These are phyloP conservation scores for Pachyrhynchus sulphureomaculatus DNA, from an alignment of 1,140 invertebrate species.

Conservation along the genomic window DNA sequence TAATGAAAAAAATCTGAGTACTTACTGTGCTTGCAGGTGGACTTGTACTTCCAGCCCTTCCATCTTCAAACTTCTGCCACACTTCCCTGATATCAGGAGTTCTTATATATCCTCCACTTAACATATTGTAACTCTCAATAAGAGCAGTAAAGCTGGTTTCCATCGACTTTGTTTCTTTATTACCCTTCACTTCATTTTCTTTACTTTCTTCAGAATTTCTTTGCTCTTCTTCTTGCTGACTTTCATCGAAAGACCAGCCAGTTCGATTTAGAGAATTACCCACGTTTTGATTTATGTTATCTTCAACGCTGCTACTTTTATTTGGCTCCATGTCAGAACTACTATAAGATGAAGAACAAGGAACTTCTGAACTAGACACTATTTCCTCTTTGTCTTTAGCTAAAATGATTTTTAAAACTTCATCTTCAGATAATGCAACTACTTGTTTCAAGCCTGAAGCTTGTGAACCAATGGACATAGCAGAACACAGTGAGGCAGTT, in stretches of 20 bases:
- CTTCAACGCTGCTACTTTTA: slow-evolving; percentile 31
- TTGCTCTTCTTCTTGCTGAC: slow-evolving; percentile 6
- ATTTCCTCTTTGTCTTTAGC: slow-evolving; percentile 44
- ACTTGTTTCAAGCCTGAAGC: slow-evolving; percentile 55
- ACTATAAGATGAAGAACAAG: slow-evolving; percentile 10
- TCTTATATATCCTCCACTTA: slow-evolving; percentile 54
- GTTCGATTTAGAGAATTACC: slow-evolving; percentile 68
- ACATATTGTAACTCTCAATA: slow-evolving; percentile 58
- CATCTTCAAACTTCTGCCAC: slow-evolving; percentile 46
- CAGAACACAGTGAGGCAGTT: slow-evolving; percentile 43
- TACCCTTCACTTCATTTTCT: not conserved
- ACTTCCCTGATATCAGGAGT: slow-evolving; percentile 65
- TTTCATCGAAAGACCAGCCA: slow-evolving; percentile 69
- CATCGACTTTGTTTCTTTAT: slow-evolving; percentile 46
- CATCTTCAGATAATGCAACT: slow-evolving; percentile 60
- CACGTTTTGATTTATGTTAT: slow-evolving; percentile 38
- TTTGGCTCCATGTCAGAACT: slow-evolving; percentile 25
- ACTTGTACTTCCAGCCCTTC: slow-evolving; percentile 15
- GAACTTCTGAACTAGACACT: not conserved
- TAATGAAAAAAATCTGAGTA: too few relatives aligned
- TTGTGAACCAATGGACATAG: slow-evolving; percentile 46
- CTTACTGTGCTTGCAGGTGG: not conserved
- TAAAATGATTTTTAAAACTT: slow-evolving; percentile 66
- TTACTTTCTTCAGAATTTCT: slow-evolving; percentile 22
- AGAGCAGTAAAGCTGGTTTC: slow-evolving; percentile 56